phyloP scores from a whole-genome alignment of 2,888 invertebrate species.

The Apantesis nais region DNA sequence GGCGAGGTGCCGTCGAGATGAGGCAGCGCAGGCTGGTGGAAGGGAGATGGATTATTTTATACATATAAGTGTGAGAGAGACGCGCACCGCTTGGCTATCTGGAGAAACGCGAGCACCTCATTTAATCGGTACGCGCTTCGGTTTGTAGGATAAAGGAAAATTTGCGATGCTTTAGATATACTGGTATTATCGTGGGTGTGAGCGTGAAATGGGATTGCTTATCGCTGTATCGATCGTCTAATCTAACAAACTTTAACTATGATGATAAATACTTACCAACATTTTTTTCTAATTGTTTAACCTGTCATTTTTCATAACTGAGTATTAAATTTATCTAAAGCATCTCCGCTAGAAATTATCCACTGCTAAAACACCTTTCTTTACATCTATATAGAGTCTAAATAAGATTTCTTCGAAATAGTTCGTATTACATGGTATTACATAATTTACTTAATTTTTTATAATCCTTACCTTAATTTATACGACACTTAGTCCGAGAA shows the following conservation, averaged over 20 bases:
- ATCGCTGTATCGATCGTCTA: slow-evolving; percentile 31
- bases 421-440: neutral
- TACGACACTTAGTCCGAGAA: too few relatives aligned
- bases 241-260: neutral
- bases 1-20: slow-evolving; percentile 82
- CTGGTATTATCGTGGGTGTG: slow-evolving; percentile 51
- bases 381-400: neutral
- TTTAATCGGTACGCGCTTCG: slow-evolving; percentile 85
- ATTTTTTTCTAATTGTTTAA: neutral
- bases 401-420: neutral
- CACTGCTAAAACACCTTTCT: neutral
- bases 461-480: neutral
- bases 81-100: slow-evolving; percentile 74
- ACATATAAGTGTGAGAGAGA: slow-evolving; percentile 57
- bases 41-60: slow-evolving; percentile 57
- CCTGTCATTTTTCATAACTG: neutral
- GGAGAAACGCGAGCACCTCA: slow-evolving; percentile 85
- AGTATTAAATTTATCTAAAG: neutral
- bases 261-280: neutral
- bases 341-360: neutral
- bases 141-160: slow-evolving; percentile 80
- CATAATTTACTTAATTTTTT: neutral
- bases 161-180: slow-evolving; percentile 72
- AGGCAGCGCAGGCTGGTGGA: slow-evolving; percentile 74
- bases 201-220: slow-evolving; percentile 44